Evolutionary conservation across 2,888 invertebrate species (phyloP).

Genomic region (Lycophotia porphyrea): DNA sequence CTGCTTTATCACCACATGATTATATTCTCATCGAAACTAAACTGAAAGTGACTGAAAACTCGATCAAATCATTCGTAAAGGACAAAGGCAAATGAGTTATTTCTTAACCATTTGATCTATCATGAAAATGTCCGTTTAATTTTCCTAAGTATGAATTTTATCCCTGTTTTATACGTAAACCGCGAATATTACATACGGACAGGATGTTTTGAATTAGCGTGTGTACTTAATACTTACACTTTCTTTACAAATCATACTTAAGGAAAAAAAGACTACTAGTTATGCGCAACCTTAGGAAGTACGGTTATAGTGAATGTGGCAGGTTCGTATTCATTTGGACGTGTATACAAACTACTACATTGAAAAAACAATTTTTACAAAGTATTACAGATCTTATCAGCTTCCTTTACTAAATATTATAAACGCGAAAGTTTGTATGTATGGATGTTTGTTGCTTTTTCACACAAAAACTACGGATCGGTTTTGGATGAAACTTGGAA

Average conservation of each 20-base stretch:
- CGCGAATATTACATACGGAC: conserved; percentile 10
- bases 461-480: too few species aligned
- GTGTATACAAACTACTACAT: neutral
- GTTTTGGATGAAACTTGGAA: too few species aligned
- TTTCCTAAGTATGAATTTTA: conserved; percentile 23
- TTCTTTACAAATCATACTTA: conserved; percentile 34
- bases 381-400: neutral
- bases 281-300: conserved; percentile 14
- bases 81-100: neutral
- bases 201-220: conserved; percentile 46
- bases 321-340: neutral
- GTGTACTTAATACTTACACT: conserved; percentile 32
- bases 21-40: neutral
- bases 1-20: too few species aligned
- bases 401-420: too few species aligned
- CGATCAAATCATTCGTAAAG: neutral
- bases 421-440: too few species aligned
- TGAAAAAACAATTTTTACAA: neutral
- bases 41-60: neutral
- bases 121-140: conserved; percentile 6
- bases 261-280: neutral
- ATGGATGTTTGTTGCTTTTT: too few species aligned
- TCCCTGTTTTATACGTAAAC: conserved; percentile 15
- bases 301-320: neutral
- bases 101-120: neutral